These are phyloP conservation scores for Diacarnus erythraeanus DNA, from an alignment of 37 sponge, comb jelly and placozoan genomes.

Conservation along the genomic window DNA sequence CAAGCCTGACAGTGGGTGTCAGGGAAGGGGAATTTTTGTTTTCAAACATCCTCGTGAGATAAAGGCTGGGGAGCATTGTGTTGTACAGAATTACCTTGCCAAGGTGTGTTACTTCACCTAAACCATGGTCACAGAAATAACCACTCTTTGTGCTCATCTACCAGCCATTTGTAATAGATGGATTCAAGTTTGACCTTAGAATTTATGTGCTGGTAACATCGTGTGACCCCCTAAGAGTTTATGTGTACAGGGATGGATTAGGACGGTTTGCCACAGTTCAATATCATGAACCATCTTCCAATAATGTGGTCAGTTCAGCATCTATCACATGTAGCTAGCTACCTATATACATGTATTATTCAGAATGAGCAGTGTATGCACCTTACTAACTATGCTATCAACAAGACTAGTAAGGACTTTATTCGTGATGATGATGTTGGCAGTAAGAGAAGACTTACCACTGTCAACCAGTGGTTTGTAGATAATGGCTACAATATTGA, in stretches of 20 bases:
- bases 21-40: conserved; percentile 95
- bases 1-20: conserved; percentile 95
- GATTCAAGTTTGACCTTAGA: conserved; percentile 96
- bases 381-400: conserved; percentile 98
- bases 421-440: conserved; percentile 90
- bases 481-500: conserved; percentile 85
- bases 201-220: conserved; percentile 96
- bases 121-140: neutral
- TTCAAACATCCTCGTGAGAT: conserved; percentile 89
- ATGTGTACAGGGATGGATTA: conserved; percentile 95
- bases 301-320: conserved; percentile 70
- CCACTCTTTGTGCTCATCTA: neutral
- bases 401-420: conserved; percentile 94
- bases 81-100: conserved; percentile 93
- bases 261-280: conserved; percentile 86
- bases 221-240: conserved; percentile 96
- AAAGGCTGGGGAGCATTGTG: conserved; percentile 81
- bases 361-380: conserved; percentile 78
- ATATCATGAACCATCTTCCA: conserved; percentile 81
- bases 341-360: neutral
- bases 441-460: conserved; percentile 91
- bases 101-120: conserved; percentile 59
- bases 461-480: conserved; percentile 87
- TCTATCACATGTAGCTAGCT: neutral
- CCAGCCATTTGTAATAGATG: conserved; percentile 94